Base-by-base conservation (phyloP, 2,888 invertebrate species). In the Abscondita cerata region DNA sequence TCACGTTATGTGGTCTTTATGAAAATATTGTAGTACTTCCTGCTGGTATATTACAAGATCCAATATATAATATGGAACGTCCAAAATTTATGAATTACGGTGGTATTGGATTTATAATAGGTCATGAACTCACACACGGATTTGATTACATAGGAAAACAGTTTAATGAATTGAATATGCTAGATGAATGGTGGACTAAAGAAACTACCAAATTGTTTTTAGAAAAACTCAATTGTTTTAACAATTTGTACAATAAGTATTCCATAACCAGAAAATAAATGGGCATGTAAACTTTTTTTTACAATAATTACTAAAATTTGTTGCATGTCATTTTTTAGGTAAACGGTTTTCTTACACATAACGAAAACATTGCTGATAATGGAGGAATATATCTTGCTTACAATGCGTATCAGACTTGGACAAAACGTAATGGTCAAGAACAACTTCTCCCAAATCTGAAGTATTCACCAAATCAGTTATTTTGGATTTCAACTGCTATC, bases 341-440 rank as follows among this genome's bases (percentile, higher is more conserved):
- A 55, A 95, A 95, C 75, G 96, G 96, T 59, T 89, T 93, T 66
- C 92, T 92, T 75, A 67, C 93, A 0, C 90, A 93, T 77, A 93
- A 92, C 9, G 95, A 96, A 78, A 95, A 95, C 77, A 92, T 96
- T 53, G 95, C 95, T 0, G 96, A 96, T 76, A 94, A 95, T 75
- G 93, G 93, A 0, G 96, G 95, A 0, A 87, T 94, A 65, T 94
- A 93, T 19, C 54, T 46, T 79, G 61, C 61, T 4, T 61, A 61
- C n/a, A 19, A 47, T 1, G 62, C 62, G 1, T 94, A 94, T 77
- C 83, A 86, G 47, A 84, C 85, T 6, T 93, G 91, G 91, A 85
- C 84, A 52, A 80, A 83, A 6, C 81, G 86, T 4, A 84, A 91
- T 74, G 86, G 87, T 0, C 80, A 81, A 0, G 92, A 92, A 71